Percentiles rank a stretch among this genome's conserved stretches.
Conservation (phyloP, 2,797 vertebrate species). For the Coilia nasus region DNA sequence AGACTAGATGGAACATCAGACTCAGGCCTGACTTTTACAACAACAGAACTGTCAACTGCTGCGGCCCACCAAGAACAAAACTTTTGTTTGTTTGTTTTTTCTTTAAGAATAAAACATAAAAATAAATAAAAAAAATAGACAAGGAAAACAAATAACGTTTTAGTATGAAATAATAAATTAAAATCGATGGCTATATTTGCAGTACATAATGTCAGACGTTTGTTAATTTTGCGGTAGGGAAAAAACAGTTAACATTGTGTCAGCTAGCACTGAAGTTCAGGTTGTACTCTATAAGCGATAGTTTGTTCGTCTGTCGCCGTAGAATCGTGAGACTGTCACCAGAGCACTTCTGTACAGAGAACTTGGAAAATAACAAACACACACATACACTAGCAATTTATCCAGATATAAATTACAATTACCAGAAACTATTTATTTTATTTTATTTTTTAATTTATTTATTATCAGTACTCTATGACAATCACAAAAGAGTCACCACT, state of each 20-base stretch:
- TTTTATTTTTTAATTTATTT: constrained; percentile 73
- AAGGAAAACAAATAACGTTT: constrained; percentile 59
- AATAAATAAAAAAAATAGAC: constrained; percentile 46
- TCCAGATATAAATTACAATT: constrained; percentile 73
- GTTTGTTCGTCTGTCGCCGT: constrained; percentile 98
- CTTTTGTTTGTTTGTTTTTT: constrained; percentile 62
- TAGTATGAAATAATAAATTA: constrained; percentile 66
- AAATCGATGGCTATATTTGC: constrained; percentile 91
- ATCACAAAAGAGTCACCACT: constrained; percentile 98
- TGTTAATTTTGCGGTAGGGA: constrained; percentile 88
- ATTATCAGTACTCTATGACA: constrained; percentile 96
- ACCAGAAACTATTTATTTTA: constrained; percentile 73
- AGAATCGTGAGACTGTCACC: constrained; percentile 97
- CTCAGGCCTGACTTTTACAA: constrained; percentile 87
- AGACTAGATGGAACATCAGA: constrained; percentile 75
- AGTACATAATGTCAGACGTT: constrained; percentile 90
- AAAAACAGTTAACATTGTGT: constrained; percentile 85
- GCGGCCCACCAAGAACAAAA: constrained; percentile 81
- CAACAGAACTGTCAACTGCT: constrained; percentile 65
- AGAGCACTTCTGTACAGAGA: constrained; percentile 97
- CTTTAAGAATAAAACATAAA: constrained; percentile 72
- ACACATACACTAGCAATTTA: constrained; percentile 44
- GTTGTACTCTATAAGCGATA: constrained; percentile 99
- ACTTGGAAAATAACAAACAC: constrained; percentile 62
- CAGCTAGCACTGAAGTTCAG: constrained; percentile 95